Base-by-base conservation (phyloP, 2,797 vertebrate species). In the Distichodus sexfasciatus region DNA sequence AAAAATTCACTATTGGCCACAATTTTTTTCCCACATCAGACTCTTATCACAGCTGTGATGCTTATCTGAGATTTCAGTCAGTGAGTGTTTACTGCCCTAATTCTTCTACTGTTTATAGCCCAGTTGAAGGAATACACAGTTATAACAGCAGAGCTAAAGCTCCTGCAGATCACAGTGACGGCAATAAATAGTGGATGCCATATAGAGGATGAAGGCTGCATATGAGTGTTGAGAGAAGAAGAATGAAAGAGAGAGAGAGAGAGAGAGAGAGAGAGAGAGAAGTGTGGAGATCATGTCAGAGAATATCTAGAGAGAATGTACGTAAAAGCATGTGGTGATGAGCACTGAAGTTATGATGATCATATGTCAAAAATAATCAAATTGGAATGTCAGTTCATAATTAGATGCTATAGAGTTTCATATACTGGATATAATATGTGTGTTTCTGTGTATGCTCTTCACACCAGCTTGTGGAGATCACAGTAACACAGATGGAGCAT, bases 401-500 rank as follows among this genome's bases (percentile, higher is more conserved):
- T 19, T 14, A n/a, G 3, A 43, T 35, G 4, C 4, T 35, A 4
- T 35, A 35, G 4, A 35, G 31, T 10, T 4, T 35, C 10, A 4
- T 40, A 6, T 35, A 38, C 19, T 58, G 44, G 29, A 46, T 15
- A 10, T 55, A n/a, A 11, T 36, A 23, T 26, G 26, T 12, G 41
- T 24, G 21, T 61, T 67, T 67, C 31, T 35, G 48, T 21, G 29
- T 54, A 47, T 55, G 55, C 46, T 2, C 21, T 50, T 48, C 21
- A 23, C 12, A 36, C 29, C 38, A 28, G 63, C 50, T 31, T 66
- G 55, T 73, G 43, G 43, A 47, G 50, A 72, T 66, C 21, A 61
- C 47, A 72, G 43, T 53, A 75, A 61, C 67, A 68, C 63, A 77
- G 76, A 74, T 68, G 76, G 69, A 71, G 26, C 23, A 14, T 6